A percentile compares a stretch with the other conserved stretches of the same genome.
phyloP scores from a whole-genome alignment of 2,113 vertebrate species.

The Apteryx mantelli region DNA sequence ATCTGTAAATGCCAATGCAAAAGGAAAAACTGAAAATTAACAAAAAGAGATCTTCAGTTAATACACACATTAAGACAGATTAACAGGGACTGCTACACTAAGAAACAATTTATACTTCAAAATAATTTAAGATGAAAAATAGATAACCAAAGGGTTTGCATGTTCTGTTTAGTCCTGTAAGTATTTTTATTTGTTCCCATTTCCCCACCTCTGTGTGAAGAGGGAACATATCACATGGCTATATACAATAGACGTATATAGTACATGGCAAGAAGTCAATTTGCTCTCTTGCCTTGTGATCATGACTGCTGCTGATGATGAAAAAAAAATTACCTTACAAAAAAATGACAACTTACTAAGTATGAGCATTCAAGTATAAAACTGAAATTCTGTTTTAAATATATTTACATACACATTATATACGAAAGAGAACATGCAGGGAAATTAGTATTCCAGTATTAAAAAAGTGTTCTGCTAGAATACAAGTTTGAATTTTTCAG shows the following conservation, averaged over 20 bases:
- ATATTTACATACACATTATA: too few relatives aligned
- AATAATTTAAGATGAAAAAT: neutral
- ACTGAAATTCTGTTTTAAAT: neutral
- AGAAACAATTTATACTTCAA: neutral
- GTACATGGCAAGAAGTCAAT: neutral
- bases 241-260: neutral
- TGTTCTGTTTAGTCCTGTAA: neutral
- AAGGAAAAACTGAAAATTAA: constrained; percentile 20
- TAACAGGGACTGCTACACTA: neutral
- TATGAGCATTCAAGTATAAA: neutral
- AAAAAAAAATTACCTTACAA: neutral
- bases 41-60: neutral
- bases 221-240: neutral
- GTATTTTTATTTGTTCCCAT: neutral
- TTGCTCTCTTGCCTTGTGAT: neutral
- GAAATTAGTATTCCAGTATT: neutral
- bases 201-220: neutral
- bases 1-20: neutral
- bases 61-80: neutral
- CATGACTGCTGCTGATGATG: neutral
- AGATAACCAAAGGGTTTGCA: too few relatives aligned
- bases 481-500: neutral
- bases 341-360: neutral
- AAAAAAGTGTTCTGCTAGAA: too few relatives aligned
- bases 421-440: neutral